These are phyloP conservation scores for Samia ricini DNA, from an alignment of 1,140 invertebrate species.

Conservation along the genomic window DNA sequence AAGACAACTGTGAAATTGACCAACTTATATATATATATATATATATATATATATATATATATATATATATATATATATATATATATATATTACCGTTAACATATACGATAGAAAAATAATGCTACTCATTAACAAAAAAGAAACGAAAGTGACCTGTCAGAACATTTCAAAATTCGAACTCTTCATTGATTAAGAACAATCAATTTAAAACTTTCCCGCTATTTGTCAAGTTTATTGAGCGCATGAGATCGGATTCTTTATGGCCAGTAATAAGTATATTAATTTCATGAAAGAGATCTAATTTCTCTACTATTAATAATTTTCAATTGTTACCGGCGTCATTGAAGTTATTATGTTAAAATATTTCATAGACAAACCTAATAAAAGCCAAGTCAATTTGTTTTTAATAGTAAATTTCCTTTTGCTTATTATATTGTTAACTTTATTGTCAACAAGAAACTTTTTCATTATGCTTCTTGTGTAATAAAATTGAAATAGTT, in stretches of 20 bases:
- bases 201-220: slow-evolving; percentile 30
- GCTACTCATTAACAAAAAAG: neutral
- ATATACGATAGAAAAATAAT: neutral
- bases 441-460: too few species aligned
- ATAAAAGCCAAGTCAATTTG: neutral
- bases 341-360: slow-evolving; percentile 4
- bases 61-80: too few species aligned
- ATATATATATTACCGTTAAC: neutral
- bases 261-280: slow-evolving; percentile 8
- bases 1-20: neutral
- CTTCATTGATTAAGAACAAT: slow-evolving; percentile 20
- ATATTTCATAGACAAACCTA: neutral
- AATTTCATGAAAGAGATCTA: slow-evolving; percentile 9
- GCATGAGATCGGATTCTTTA: neutral
- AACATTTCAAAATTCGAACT: slow-evolving; percentile 8
- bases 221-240: slow-evolving; percentile 19
- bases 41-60: too few species aligned
- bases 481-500: too few species aligned
- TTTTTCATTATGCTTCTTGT: too few species aligned
- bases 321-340: neutral
- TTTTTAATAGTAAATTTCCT: neutral
- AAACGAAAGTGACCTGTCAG: slow-evolving; percentile 5
- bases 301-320: slow-evolving; percentile 4
- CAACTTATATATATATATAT: too few species aligned
- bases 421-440: neutral